Conservation (phyloP, 2,888 invertebrate species). For the Notodonta dromedarius region DNA sequence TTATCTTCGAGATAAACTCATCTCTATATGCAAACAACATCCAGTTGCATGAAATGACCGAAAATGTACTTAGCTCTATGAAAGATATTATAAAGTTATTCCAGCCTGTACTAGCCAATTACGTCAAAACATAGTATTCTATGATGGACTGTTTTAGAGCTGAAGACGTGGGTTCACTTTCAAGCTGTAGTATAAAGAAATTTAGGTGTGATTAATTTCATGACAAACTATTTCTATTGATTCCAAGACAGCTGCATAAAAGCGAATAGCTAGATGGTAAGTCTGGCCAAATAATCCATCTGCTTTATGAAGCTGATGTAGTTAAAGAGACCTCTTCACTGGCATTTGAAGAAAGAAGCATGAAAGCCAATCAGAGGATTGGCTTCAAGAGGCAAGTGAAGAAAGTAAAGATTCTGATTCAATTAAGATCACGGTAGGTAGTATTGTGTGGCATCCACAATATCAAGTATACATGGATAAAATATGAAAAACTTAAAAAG, state of each 20-base stretch:
- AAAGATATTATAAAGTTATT: conserved; percentile 89
- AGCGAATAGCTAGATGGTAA: conserved; percentile 86
- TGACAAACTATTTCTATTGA: not conserved
- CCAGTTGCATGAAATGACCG: conserved; percentile 91
- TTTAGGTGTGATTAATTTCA: not conserved
- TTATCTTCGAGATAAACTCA: conserved; percentile 97
- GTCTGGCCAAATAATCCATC: conserved; percentile 89
- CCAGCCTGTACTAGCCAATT: conserved; percentile 91
- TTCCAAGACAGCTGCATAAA: conserved; percentile 87
- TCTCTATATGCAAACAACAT: conserved; percentile 98
- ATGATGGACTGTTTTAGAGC: conserved; percentile 93
- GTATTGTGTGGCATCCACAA: too few relatives aligned
- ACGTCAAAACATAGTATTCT: conserved; percentile 93
- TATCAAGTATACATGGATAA: too few relatives aligned
- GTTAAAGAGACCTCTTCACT: conserved; percentile 92
- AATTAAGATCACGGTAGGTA: conserved; percentile 14
- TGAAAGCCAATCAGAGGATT: conserved; percentile 84
- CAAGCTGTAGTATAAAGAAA: not conserved
- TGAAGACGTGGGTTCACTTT: conserved; percentile 86
- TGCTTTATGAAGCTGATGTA: conserved; percentile 93
- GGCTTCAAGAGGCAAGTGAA: conserved; percentile 95
- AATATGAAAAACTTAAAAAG: too few relatives aligned
- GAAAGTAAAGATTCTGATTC: conserved; percentile 85
- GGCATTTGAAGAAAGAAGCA: conserved; percentile 83
- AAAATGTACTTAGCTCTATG: conserved; percentile 85